Conservation (phyloP, 2,113 vertebrate genomes). For the Anhinga rufa region DNA sequence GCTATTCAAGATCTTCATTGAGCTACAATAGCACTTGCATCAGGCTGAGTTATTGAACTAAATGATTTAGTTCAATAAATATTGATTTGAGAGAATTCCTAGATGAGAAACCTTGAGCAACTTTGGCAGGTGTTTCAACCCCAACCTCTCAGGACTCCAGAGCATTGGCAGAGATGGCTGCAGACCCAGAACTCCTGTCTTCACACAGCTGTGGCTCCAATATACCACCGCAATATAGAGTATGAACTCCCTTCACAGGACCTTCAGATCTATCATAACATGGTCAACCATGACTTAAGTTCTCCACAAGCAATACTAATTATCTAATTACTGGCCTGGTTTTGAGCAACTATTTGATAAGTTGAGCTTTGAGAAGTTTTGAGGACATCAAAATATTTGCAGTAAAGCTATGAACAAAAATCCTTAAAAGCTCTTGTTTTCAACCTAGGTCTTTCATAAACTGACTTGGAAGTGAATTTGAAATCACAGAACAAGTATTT, state of each 20-base stretch:
- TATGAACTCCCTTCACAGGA: not conserved
- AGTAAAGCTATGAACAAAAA: not conserved
- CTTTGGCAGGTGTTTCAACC: not conserved
- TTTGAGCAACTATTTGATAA: not conserved
- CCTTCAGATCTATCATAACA: not conserved
- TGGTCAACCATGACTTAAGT: not conserved
- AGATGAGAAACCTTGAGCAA: not conserved
- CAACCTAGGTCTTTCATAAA: not conserved
- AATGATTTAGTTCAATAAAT: not conserved
- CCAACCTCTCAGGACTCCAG: not conserved
- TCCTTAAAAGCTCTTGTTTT: not conserved
- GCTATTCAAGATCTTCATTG: not conserved
- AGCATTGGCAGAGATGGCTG: not conserved
- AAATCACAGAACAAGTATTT: constrained; percentile 9
- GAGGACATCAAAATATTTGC: not conserved
- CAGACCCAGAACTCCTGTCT: not conserved
- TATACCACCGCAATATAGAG: fast-evolving
- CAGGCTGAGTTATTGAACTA: not conserved
- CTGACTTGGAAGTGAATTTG: constrained; percentile 20
- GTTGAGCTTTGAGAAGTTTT: not conserved
- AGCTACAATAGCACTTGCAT: not conserved
- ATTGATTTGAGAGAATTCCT: not conserved
- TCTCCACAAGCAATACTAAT: not conserved
- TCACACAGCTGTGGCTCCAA: not conserved
- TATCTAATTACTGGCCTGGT: not conserved